Evolutionary conservation across 2,797 vertebrate genomes (phyloP), one percentile per base, ranked within the genome.

Genomic region (Nyctalus aviator): DNA sequence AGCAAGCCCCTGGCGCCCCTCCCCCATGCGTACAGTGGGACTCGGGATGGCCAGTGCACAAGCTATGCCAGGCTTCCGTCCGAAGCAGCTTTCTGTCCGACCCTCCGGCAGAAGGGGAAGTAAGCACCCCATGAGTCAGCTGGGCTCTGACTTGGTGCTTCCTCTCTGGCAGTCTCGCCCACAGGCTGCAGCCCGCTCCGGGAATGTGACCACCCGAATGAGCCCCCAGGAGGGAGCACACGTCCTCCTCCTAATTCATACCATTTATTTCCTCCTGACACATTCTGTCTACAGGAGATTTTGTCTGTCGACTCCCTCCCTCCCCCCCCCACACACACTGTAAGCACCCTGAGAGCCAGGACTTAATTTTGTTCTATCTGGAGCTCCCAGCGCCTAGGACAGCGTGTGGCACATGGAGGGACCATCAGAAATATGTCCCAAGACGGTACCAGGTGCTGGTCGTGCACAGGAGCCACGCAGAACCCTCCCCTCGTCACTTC

Each of bases 201-300:
- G 75, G 48, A 14, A n/a, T 15, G 5, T 55, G 21, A 10, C 21
- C 44, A 17, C 41, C 5, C 9, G 0, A 27, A 3, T 6, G 35
- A 41, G 50, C 37, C 7, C 2, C 0, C 32, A 5, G 41, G 46
- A 8, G 2, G 25, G 18, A 3, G 5, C 8, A 8, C 55, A 15
- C 23, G 13, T 3, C 13, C 20, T 37, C 21, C 0, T 62, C n/a
- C 11, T 46, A 3, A 2, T 30, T 71, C 32, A 15, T 14, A 41
- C 14, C 53, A 4, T 48, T 25, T 62, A 18, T 57, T 57, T 72
- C 57, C 30, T 55, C 50, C 27, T 59, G 59, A 25, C 73, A 1
- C 11, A 10, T 30, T 37, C 35, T 55, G 5, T n/a, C 48, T 27
- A 0, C 25, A 14, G 48, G 4, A 72, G 14, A 41, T 18, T 53